phyloP scores from a whole-genome alignment of 2,888 invertebrate species.

The Mantis religiosa region DNA sequence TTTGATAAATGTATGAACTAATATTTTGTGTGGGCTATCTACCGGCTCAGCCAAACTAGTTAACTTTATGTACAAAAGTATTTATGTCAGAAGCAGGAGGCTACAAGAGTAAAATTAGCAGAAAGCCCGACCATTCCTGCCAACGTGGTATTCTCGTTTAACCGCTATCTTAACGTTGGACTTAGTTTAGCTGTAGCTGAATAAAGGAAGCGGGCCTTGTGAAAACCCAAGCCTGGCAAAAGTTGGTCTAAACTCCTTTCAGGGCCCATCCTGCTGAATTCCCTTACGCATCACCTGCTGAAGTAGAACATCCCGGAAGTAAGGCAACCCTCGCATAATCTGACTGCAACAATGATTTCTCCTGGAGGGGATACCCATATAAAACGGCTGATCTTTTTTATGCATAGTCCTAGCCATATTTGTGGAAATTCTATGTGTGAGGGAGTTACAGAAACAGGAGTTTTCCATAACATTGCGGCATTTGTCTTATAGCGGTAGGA shows the following conservation, averaged over 20 bases:
- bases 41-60: too few relatives aligned
- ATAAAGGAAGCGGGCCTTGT: not conserved
- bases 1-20: too few relatives aligned
- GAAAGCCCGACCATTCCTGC: too few relatives aligned
- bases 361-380: not conserved
- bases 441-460: not conserved
- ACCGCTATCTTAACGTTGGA: not conserved
- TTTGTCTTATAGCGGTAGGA: too few relatives aligned
- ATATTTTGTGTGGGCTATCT: too few relatives aligned
- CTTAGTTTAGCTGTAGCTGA: not conserved
- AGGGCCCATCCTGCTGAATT: not conserved
- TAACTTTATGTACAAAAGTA: too few relatives aligned
- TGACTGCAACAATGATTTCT: not conserved
- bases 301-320: not conserved
- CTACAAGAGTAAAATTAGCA: too few relatives aligned
- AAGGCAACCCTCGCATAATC: not conserved
- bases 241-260: not conserved
- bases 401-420: not conserved
- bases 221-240: not conserved
- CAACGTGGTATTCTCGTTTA: not conserved
- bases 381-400: not conserved
- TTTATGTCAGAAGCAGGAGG: too few relatives aligned
- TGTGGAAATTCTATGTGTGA: not conserved
- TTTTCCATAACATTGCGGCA: too few relatives aligned
- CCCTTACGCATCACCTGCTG: not conserved